Conservation (phyloP, 1,140 invertebrate genomes). For the Fopius arisanus region DNA sequence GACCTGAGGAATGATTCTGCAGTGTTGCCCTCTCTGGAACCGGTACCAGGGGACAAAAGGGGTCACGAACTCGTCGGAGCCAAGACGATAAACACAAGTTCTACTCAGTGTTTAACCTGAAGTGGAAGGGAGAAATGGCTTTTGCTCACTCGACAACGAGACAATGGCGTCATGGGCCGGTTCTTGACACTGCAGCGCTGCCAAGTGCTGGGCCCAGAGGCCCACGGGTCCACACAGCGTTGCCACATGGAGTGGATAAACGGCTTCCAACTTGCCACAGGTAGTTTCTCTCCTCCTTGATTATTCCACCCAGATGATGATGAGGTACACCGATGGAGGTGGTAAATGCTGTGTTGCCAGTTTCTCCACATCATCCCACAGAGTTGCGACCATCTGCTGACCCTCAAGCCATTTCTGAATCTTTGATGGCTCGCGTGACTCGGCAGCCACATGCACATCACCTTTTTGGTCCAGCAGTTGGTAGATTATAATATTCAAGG, state of each 20-base stretch:
- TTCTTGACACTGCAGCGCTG: constrained; percentile 53
- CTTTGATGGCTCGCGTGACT: constrained; percentile 63
- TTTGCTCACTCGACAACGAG: constrained; percentile 41
- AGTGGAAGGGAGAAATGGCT: constrained; percentile 30
- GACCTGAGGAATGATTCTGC: constrained; percentile 26
- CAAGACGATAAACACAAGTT: constrained; percentile 40
- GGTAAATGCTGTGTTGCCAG: constrained; percentile 39
- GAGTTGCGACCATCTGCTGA: constrained; percentile 58
- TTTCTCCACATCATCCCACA: constrained; percentile 13
- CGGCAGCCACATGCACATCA: constrained; percentile 47
- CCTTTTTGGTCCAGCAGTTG: constrained; percentile 19
- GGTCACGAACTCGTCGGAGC: constrained; percentile 44
- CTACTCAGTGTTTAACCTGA: not conserved
- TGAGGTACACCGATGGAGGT: not conserved
- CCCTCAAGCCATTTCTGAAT: constrained; percentile 60
- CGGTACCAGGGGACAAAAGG: constrained; percentile 41
- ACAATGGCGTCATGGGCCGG: constrained; percentile 61
- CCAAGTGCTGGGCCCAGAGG: constrained; percentile 11
- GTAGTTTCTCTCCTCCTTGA: not conserved
- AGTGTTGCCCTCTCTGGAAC: not conserved
- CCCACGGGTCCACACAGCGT: constrained; percentile 28
- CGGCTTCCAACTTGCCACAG: not conserved
- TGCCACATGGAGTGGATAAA: constrained; percentile 26
- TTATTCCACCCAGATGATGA: not conserved
- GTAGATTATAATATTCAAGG: not conserved